Evolutionary conservation across 2,113 vertebrate species (phyloP).

Genomic region (Bubalus kerabau): DNA sequence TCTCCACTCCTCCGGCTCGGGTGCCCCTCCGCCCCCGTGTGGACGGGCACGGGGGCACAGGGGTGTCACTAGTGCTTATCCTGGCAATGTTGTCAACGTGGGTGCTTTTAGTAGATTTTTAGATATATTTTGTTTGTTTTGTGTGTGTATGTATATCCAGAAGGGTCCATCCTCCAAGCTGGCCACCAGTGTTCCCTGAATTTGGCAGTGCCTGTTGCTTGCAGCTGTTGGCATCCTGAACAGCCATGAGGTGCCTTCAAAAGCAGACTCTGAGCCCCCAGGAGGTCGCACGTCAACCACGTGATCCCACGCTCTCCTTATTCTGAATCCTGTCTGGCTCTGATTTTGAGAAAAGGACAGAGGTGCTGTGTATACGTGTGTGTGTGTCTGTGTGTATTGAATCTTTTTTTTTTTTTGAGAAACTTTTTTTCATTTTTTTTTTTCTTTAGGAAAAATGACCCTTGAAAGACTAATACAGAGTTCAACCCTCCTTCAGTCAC

Average conservation of each 20-base stretch:
- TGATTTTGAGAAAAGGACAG: slow-evolving; percentile 69
- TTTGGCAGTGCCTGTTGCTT: slow-evolving; percentile 52
- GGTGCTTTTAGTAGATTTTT: slow-evolving; percentile 33
- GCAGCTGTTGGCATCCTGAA: slow-evolving; percentile 46
- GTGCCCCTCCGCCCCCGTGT: not conserved
- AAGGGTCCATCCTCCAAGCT: slow-evolving; percentile 52
- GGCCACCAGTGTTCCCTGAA: slow-evolving; percentile 46
- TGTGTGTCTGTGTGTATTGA: not conserved
- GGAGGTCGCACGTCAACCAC: not conserved
- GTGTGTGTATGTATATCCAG: slow-evolving; percentile 31
- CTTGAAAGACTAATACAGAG: slow-evolving; percentile 68
- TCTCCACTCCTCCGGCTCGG: not conserved
- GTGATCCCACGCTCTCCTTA: slow-evolving; percentile 33
- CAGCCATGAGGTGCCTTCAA: slow-evolving; percentile 57
- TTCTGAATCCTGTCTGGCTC: slow-evolving; percentile 69
- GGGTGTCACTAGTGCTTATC: slow-evolving; percentile 12
- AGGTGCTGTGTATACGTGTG: slow-evolving; percentile 51
- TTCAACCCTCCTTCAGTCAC: slow-evolving; percentile 74
- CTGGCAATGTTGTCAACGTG: slow-evolving; percentile 31
- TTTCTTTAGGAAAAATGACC: slow-evolving; percentile 78
- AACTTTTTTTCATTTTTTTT: slow-evolving; percentile 32
- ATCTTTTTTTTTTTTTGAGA: slow-evolving; percentile 23
- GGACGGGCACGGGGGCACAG: not conserved
- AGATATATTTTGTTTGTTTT: not conserved
- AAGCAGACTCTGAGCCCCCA: slow-evolving; percentile 48